Base-by-base conservation (phyloP, 2,888 invertebrate genomes). In the Drosophila eohydei region DNA sequence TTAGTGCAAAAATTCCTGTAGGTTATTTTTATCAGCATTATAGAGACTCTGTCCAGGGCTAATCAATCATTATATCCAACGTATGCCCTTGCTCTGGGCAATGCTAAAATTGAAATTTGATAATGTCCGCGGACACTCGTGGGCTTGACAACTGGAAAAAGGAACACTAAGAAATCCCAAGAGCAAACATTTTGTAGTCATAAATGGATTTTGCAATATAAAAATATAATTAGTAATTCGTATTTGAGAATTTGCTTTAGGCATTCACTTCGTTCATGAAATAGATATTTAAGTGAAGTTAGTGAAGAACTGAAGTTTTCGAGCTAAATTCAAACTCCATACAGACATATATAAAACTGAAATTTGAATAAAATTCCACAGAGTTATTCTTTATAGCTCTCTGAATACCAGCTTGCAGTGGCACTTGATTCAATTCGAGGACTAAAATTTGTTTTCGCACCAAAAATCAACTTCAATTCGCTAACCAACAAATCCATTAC, bases 1-100 rank as follows among this genome's bases (percentile, higher is more conserved):
- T 81, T 66, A 43, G 51, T 68, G 51, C 43, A 55, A 44, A 56
- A 59, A 60, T 61, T 64, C 30, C 48, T 43, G 30, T 4, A 9
- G 46, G 4, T 43, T 16, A 56, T 21, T 66, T 36, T 26, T 21
- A 38, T 43, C 66, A 44, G 32, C 38, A 43, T 71, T 59, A 63
- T 56, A 55, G 56, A 52, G 48, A 41, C 36, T 48, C 28, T 12
- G 12, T 30, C 12, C 43, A 21, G 52, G 44, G 59, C 54, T 68
- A 72, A 78, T 75, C 74, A 71, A 74, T 86, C 78, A 80, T 43
- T 52, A 30, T 36, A 40, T 9, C 32, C 36, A 58, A 21, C 43
- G 26, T 6, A 7, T 21, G 36, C n/a, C 40, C 26, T 54, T 30
- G 26, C 36, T 52, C 52, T 30, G 6, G 38, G 14, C 46, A 38